Evolutionary conservation across 2,888 invertebrate species (phyloP), one percentile per base, ranked within the genome.

Genomic region (Drosophila leonis): DNA sequence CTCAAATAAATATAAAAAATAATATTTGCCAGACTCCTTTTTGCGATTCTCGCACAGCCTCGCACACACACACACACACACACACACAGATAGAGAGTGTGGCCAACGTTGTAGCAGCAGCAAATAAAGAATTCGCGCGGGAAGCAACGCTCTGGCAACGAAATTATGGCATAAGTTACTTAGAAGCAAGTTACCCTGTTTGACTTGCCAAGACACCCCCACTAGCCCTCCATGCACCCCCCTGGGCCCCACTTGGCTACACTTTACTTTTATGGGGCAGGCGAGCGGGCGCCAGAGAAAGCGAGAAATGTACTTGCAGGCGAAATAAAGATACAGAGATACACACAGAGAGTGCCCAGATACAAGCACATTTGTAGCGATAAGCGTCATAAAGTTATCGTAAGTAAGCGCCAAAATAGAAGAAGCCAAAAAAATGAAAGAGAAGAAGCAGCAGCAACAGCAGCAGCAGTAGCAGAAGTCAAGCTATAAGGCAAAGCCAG

Each of bases 321-420:
- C 80, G 78, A 88, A 88, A 87, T 86, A 88, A 88, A 88, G 90
- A 88, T 88, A 85, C 82, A 83, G 80, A 87, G 79, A 83, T 78
- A 88, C 78, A 51, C 72, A 65, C 46, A 70, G 65, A 72, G 81
- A 73, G 81, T 71, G 75, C 75, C 75, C 70, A 87, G 84, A 85
- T 85, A 85, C 84, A 88, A 89, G 82, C 90, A 84, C 88, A 89
- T 88, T 89, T 88, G 81, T 74, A 81, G 82, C 83, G 90, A 88
- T 88, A 88, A 88, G 86, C 78, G 88, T 77, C 90, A 88, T 89
- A 89, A 88, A 89, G 86, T 89, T 88, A 88, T 89, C 90, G 86
- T 86, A 88, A 89, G 89, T 88, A 90, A 86, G 77, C 90, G 81
- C 69, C 82, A 74, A 89, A 89, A 83, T 77, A 80, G 72, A 73